These are phyloP conservation scores for Oscheius sp. DNA, from an alignment of 2,888 invertebrate species.

Conservation along the genomic window DNA sequence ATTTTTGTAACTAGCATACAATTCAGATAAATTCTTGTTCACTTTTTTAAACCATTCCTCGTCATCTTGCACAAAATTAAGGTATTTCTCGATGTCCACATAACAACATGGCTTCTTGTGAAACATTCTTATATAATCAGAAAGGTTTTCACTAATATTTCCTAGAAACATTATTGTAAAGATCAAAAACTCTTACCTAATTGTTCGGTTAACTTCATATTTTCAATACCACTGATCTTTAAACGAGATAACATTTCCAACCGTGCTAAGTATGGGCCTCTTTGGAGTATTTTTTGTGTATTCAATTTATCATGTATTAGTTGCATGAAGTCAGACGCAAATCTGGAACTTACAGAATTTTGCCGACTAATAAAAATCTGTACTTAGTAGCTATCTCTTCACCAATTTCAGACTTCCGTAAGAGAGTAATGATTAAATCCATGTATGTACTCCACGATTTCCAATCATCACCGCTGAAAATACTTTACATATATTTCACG, in stretches of 20 bases:
- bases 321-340: neutral
- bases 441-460: constrained; percentile 11
- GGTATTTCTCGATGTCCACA: constrained; percentile 12
- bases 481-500: neutral
- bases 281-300: neutral
- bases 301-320: neutral
- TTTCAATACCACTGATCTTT: neutral
- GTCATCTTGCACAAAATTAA: neutral
- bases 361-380: neutral
- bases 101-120: constrained; percentile 87
- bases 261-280: neutral
- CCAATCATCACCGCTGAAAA: constrained; percentile 14
- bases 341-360: too few species aligned
- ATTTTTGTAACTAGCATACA: too few species aligned
- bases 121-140: constrained; percentile 82
- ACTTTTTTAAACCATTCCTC: neutral
- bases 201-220: neutral
- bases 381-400: neutral
- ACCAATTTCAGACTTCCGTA: neutral
- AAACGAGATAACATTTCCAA: neutral
- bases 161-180: neutral
- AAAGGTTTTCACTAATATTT: neutral
- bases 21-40: neutral
- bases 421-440: neutral
- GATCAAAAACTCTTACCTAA: neutral